phyloP scores from a whole-genome alignment of 2,797 vertebrate species.

The Crenichthys baileyi region DNA sequence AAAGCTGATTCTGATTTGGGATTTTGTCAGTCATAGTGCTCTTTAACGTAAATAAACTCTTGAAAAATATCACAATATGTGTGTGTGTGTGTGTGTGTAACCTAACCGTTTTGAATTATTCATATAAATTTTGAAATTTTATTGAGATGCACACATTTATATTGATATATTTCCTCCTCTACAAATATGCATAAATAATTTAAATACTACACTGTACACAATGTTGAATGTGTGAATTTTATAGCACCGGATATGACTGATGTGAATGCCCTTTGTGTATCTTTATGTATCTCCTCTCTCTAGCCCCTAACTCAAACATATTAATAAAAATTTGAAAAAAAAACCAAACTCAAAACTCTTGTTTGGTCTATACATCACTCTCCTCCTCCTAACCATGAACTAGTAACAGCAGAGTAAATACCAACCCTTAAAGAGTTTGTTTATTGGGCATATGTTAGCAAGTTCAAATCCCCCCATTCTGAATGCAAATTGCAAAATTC shows the following conservation, averaged over 20 bases:
- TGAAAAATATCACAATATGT: neutral
- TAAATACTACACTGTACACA: neutral
- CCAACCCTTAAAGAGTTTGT: neutral
- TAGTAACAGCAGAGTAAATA: neutral
- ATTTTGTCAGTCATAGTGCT: neutral
- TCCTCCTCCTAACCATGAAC: neutral
- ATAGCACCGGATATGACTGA: neutral
- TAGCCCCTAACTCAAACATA: neutral
- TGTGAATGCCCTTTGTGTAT: neutral
- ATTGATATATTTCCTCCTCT: neutral
- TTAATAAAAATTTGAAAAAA: neutral
- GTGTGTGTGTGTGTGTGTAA: neutral
- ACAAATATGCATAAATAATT: neutral
- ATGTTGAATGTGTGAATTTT: neutral
- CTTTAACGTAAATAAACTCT: neutral
- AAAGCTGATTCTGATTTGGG: neutral
- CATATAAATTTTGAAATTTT: neutral
- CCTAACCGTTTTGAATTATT: neutral
- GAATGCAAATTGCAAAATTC: neutral
- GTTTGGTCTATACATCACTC: neutral
- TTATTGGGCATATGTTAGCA: neutral
- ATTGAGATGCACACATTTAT: neutral
- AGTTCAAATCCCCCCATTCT: neutral
- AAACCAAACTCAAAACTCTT: neutral
- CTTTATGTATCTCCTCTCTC: neutral